phyloP scores from a whole-genome alignment of 2,113 vertebrate species.

The Tautogolabrus adspersus region DNA sequence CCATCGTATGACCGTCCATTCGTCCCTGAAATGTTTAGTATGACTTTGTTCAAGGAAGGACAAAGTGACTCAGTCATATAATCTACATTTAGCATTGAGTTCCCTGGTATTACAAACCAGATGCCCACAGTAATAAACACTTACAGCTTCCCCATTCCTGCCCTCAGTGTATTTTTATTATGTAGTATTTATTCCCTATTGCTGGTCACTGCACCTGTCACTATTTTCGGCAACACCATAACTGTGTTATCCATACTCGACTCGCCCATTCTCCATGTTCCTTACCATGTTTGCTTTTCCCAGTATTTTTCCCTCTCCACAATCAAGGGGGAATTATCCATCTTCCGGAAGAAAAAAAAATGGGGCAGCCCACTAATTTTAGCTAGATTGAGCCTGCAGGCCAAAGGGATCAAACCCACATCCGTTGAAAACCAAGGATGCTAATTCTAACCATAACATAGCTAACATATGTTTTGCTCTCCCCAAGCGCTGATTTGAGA shows the following conservation, averaged over 20 bases:
- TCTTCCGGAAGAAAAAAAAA: conserved; percentile 75
- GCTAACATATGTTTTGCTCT: conserved; percentile 84
- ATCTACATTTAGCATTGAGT: conserved; percentile 13
- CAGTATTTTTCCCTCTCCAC: conserved; percentile 71
- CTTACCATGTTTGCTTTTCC: conserved; percentile 65
- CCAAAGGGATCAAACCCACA: conserved; percentile 82
- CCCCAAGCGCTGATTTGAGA: conserved; percentile 80
- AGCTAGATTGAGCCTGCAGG: conserved; percentile 83
- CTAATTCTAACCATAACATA: conserved; percentile 86
- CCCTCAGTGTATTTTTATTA: conserved; percentile 47
- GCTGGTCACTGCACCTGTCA: conserved; percentile 67
- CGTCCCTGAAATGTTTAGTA: background rate
- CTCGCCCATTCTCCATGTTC: conserved; percentile 44
- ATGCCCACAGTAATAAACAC: conserved; percentile 18
- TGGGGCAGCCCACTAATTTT: conserved; percentile 81
- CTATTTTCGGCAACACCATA: conserved; percentile 40
- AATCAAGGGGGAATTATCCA: conserved; percentile 82
- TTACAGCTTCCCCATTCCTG: conserved; percentile 21
- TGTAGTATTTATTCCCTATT: conserved; percentile 53
- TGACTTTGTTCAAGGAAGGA: conserved; percentile 20
- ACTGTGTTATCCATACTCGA: conserved; percentile 30
- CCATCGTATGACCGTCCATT: background rate
- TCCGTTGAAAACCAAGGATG: conserved; percentile 79
- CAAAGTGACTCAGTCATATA: conserved; percentile 13
- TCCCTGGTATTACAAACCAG: background rate